Conservation (phyloP, 2,113 vertebrate genomes). For the Steatornis caripensis region DNA sequence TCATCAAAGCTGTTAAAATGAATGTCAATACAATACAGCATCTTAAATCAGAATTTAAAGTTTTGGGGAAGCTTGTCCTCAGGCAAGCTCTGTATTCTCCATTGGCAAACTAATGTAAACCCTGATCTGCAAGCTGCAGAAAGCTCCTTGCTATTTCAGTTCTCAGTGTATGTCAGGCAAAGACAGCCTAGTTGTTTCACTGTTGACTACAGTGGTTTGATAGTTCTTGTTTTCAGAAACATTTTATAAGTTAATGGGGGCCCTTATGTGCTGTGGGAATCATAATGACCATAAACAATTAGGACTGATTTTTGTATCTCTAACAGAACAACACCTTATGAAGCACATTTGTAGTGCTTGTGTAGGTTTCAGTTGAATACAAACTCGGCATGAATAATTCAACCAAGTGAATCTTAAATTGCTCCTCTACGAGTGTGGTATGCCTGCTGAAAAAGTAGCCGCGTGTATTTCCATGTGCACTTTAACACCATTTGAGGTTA, state of each 20-base stretch:
- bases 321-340: neutral
- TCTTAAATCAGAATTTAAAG: neutral
- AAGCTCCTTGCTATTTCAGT: neutral
- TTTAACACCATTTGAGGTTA: neutral
- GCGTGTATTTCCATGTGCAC: neutral
- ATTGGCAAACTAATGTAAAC: neutral
- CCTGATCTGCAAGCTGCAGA: neutral
- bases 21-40: neutral
- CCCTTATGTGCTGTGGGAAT: neutral
- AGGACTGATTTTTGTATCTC: neutral
- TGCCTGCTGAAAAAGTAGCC: neutral
- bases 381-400: neutral
- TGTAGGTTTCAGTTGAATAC: neutral
- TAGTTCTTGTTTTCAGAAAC: neutral
- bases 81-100: neutral
- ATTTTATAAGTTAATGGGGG: neutral
- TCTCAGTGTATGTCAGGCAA: neutral
- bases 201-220: neutral
- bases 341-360: neutral
- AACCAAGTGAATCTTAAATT: neutral
- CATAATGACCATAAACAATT: neutral
- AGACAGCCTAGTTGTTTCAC: neutral
- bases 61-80: neutral
- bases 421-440: neutral
- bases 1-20: neutral